Conservation (phyloP, 2,113 vertebrate genomes). For the Mesitornis unicolor region DNA sequence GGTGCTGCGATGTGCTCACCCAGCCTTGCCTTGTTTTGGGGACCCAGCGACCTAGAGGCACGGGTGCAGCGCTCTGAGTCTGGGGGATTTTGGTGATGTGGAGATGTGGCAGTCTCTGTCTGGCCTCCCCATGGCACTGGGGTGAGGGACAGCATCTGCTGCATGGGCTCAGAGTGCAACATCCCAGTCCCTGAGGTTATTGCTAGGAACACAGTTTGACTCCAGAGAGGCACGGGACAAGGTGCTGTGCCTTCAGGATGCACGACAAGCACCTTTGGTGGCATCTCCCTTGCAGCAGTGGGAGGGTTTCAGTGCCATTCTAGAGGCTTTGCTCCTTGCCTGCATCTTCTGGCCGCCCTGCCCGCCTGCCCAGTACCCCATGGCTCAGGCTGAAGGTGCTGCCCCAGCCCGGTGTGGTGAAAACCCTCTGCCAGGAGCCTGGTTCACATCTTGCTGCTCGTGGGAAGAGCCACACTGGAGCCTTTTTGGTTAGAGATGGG, state of each 20-base stretch:
- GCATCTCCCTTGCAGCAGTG: background rate
- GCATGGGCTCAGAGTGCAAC: background rate
- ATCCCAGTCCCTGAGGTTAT: background rate
- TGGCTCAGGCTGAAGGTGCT: background rate
- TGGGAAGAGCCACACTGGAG: background rate
- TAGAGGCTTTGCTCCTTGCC: background rate
- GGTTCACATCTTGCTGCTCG: background rate
- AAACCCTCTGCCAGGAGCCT: background rate
- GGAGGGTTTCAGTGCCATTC: background rate
- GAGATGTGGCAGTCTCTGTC: too few species aligned
- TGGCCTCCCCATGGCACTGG: rapidly evolving
- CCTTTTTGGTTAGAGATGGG: background rate
- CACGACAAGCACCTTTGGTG: background rate
- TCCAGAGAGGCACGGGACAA: background rate
- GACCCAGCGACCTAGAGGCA: rapidly evolving
- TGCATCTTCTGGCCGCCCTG: background rate
- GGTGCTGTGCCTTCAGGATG: background rate
- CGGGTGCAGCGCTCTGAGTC: background rate
- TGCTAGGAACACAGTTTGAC: background rate
- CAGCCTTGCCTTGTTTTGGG: background rate
- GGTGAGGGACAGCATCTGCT: background rate
- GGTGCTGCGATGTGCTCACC: background rate
- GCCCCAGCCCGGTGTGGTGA: background rate
- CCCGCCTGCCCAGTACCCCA: background rate
- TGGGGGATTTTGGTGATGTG: background rate